Conservation (phyloP, 2,113 vertebrate species). For the Neoarius graeffei region DNA sequence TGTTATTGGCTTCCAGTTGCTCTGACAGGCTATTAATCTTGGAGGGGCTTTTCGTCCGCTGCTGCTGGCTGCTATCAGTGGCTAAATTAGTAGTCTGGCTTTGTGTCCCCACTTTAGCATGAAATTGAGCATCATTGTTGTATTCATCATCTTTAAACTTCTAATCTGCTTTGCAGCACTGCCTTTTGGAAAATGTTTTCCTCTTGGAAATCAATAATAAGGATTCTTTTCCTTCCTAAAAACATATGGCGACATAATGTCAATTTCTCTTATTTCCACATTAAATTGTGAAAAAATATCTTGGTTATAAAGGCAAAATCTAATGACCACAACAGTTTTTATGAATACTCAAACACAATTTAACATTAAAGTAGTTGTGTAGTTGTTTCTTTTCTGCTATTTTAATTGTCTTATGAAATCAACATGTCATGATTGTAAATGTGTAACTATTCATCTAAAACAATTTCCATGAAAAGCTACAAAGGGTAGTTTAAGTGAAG, state of each 20-base stretch:
- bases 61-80: conserved; percentile 51
- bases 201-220: conserved; percentile 52
- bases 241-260: conserved; percentile 17
- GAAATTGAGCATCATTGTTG: conserved; percentile 63
- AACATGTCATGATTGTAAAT: not conserved
- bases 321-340: not conserved
- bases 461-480: not conserved
- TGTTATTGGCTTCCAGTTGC: conserved; percentile 72
- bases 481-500: not conserved
- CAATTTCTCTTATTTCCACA: not conserved
- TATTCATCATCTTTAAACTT: conserved; percentile 64
- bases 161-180: conserved; percentile 53
- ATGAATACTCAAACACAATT: not conserved
- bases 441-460: not conserved
- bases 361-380: not conserved
- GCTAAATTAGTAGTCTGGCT: conserved; percentile 57
- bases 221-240: conserved; percentile 39
- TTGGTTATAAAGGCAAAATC: not conserved
- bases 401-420: not conserved
- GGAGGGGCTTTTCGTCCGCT: conserved; percentile 52
- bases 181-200: conserved; percentile 48
- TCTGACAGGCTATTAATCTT: conserved; percentile 76
- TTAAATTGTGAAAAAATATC: not conserved
- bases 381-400: not conserved
- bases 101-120: conserved; percentile 59